phyloP scores from a whole-genome alignment of 2,797 vertebrate genomes.

The Kryptolebias ocellatus region DNA sequence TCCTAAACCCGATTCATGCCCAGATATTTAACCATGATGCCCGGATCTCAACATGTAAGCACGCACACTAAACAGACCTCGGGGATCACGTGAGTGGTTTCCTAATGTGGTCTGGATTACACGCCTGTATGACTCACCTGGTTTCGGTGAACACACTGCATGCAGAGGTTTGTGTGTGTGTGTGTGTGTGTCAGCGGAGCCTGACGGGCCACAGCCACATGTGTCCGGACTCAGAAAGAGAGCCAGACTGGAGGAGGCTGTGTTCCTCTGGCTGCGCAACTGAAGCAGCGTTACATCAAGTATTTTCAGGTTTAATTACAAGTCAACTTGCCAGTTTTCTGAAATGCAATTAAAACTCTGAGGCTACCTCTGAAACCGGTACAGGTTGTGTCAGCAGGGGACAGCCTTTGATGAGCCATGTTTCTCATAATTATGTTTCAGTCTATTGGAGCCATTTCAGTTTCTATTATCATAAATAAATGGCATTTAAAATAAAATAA shows the following conservation, averaged over 20 bases:
- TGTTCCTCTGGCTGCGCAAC: constrained; percentile 13
- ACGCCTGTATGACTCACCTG: constrained; percentile 63
- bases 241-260: constrained; percentile 7
- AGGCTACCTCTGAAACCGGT: too few relatives aligned
- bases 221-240: constrained; percentile 2
- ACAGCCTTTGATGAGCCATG: not conserved
- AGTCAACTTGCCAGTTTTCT: not conserved
- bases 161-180: constrained; percentile 13
- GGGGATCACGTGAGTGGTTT: constrained; percentile 41
- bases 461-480: not conserved
- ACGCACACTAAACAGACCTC: constrained; percentile 37
- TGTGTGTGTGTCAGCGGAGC: constrained; percentile 42
- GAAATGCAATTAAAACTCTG: too few relatives aligned
- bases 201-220: constrained; percentile 27
- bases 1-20: constrained; percentile 16
- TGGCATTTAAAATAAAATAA: too few relatives aligned
- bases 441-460: too few relatives aligned
- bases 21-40: constrained; percentile 38
- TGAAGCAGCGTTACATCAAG: constrained; percentile 21
- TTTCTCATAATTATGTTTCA: not conserved
- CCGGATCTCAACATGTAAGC: constrained; percentile 36
- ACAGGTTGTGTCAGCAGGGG: too few relatives aligned
- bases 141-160: constrained; percentile 62
- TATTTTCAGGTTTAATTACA: constrained; percentile 36
- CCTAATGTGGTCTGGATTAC: constrained; percentile 62